These are phyloP conservation scores for Adelphocoris suturalis DNA, from an alignment of 2,888 invertebrate genomes.

Conservation along the genomic window DNA sequence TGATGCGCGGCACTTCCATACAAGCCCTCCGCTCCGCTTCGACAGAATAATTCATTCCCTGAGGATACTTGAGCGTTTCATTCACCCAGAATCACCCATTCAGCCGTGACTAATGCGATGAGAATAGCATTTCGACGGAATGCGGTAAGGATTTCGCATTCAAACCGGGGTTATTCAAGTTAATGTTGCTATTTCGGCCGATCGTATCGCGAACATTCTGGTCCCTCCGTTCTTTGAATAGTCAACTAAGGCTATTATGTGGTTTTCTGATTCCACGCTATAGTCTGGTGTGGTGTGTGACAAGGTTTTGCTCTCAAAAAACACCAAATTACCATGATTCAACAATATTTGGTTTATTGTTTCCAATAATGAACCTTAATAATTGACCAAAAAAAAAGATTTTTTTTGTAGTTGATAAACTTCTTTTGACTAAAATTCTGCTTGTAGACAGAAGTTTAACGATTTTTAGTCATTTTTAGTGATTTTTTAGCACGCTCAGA, in stretches of 20 bases:
- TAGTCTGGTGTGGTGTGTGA: neutral
- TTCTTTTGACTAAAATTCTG: too few relatives aligned
- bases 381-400: too few relatives aligned
- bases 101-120: conserved; percentile 1
- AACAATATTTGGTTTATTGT: too few relatives aligned
- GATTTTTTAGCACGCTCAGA: too few relatives aligned
- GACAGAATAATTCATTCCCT: conserved; percentile 17
- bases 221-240: neutral
- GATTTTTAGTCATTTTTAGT: too few relatives aligned
- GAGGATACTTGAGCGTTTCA: neutral
- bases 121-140: neutral
- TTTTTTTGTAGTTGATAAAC: too few relatives aligned
- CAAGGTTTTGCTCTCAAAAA: neutral
- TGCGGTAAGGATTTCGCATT: conserved; percentile 1
- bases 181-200: conserved; percentile 13
- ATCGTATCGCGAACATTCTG: neutral
- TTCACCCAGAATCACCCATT: neutral
- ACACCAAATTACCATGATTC: too few relatives aligned
- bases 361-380: too few relatives aligned
- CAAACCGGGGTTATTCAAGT: conserved; percentile 5
- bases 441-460: too few relatives aligned
- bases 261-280: too few relatives aligned
- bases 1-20: neutral
- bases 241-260: neutral
- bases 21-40: neutral